Evolutionary conservation across 2,797 vertebrate genomes (phyloP).

Genomic region (Crocodylus rhombifer): DNA sequence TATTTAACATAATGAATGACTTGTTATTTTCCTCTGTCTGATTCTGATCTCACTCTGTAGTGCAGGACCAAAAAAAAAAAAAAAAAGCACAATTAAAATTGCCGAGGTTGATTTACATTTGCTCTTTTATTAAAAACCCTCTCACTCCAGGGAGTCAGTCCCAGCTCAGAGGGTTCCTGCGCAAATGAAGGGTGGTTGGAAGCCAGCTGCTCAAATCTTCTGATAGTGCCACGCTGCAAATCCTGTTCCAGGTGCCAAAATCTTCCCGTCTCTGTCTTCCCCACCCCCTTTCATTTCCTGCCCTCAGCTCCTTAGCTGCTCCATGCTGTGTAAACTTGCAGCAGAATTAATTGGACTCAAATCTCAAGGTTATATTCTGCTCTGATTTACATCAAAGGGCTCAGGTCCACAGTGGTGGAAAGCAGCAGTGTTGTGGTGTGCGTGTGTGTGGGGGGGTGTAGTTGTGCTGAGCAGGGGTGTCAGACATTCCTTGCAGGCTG

Average conservation of each 20-base stretch:
- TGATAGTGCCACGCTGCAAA: background rate
- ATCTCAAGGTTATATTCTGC: background rate
- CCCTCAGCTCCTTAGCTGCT: background rate
- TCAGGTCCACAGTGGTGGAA: rapidly evolving
- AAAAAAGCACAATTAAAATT: background rate
- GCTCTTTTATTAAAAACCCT: background rate
- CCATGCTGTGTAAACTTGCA: background rate
- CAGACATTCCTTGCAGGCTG: too few species aligned
- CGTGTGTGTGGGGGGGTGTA: too few species aligned
- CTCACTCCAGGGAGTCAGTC: background rate
- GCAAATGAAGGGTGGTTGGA: constrained; percentile 17
- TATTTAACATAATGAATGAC: background rate
- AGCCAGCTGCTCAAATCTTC: background rate
- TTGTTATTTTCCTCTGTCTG: background rate
- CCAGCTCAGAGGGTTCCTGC: background rate
- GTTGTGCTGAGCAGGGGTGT: too few species aligned
- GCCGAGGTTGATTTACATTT: background rate
- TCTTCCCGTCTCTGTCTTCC: background rate
- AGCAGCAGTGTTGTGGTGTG: background rate
- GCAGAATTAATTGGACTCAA: constrained; percentile 7
- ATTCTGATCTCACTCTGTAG: background rate
- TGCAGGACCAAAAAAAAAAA: background rate
- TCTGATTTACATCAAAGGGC: background rate
- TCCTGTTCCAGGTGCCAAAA: background rate
- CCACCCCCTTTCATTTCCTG: background rate